Percentiles rank a stretch among this genome's conserved stretches.
Conservation (phyloP, 2,888 invertebrate species). For the Catocala sponsa region DNA sequence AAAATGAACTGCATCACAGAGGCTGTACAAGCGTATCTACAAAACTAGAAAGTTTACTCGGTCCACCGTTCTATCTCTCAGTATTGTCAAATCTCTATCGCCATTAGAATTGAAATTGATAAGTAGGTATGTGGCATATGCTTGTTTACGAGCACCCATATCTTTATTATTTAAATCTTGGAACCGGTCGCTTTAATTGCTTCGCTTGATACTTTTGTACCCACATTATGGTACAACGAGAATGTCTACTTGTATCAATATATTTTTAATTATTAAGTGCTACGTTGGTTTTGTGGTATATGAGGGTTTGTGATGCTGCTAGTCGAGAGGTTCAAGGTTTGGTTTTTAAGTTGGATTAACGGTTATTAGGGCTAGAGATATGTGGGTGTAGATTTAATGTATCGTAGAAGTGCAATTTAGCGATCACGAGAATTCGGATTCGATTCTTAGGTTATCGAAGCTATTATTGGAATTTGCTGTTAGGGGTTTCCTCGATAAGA, state of each 20-base stretch:
- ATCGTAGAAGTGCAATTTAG: no score
- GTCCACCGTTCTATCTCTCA: conserved; percentile 15
- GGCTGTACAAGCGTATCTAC: conserved; percentile 27
- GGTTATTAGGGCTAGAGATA: no score
- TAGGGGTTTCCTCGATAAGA: no score
- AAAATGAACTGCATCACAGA: conserved; percentile 28
- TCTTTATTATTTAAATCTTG: conserved; percentile 81
- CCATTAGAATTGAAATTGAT: conserved; percentile 80
- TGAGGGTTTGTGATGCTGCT: no score
- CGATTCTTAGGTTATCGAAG: no score
- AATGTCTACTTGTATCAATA: conserved; percentile 51
- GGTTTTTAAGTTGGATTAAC: no score
- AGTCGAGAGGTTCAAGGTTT: no score
- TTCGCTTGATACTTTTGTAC: conserved; percentile 59
- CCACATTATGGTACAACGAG: conserved; percentile 48
- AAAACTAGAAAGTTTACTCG: conserved; percentile 15
- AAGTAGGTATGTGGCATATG: conserved; percentile 85
- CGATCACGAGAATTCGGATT: no score
- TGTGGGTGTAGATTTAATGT: no score
- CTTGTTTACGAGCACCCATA: conserved; percentile 79
- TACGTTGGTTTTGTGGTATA: no score
- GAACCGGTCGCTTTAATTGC: conserved; percentile 81
- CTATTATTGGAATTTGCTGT: no score
- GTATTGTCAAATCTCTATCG: conserved; percentile 57
- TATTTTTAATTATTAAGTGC: conserved; percentile 51